These are phyloP conservation scores for Rhingia rostrata DNA, from an alignment of 2,888 invertebrate genomes.

Conservation along the genomic window DNA sequence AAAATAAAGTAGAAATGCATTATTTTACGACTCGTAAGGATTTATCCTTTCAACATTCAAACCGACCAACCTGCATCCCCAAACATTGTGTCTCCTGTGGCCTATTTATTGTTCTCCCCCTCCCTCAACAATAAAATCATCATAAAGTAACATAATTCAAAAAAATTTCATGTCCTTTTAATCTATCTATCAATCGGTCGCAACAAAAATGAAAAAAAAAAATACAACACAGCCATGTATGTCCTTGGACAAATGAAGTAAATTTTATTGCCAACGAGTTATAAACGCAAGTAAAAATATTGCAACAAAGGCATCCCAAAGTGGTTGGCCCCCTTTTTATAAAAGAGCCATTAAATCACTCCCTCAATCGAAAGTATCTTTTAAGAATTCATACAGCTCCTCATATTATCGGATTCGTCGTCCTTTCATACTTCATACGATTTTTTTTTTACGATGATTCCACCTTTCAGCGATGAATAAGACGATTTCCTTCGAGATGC, in stretches of 20 bases:
- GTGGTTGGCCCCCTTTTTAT: neutral
- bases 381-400: conserved; percentile 54
- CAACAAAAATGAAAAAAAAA: conserved; percentile 40
- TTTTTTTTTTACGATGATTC: conserved; percentile 62
- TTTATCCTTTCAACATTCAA: neutral
- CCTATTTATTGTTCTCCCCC: conserved; percentile 7
- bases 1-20: conserved; percentile 36
- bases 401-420: conserved; percentile 37
- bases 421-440: conserved; percentile 9
- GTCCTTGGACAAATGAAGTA: conserved; percentile 62
- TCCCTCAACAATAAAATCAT: conserved; percentile 67
- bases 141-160: conserved; percentile 18
- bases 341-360: conserved; percentile 61
- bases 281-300: conserved; percentile 46
- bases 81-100: conserved; percentile 21
- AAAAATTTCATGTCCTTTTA: conserved; percentile 62
- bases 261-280: conserved; percentile 66
- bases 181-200: conserved; percentile 71
- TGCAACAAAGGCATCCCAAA: conserved; percentile 39
- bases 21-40: conserved; percentile 45
- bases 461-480: conserved; percentile 65
- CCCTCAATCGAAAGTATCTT: conserved; percentile 57
- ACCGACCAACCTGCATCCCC: neutral
- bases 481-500: conserved; percentile 48
- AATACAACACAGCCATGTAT: conserved; percentile 8